Evolutionary conservation across 2,888 invertebrate species (phyloP), one percentile per base, ranked within the genome.

Genomic region (Gibbula magus): DNA sequence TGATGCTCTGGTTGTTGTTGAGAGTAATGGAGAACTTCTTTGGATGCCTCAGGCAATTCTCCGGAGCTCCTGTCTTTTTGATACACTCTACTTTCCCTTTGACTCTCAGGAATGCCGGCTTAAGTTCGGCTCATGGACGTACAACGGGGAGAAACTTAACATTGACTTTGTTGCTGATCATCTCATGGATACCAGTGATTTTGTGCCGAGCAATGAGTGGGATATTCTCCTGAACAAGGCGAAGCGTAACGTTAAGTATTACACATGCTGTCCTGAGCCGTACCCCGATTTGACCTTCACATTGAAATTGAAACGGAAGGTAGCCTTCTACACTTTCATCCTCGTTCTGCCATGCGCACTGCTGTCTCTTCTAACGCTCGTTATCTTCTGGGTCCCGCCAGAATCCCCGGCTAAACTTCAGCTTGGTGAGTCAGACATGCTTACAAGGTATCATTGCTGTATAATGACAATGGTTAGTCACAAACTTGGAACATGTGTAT

Each of bases 331-430:
- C 83, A 91, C 89, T 54, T 91, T 93, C 84, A 91, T 92, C 54
- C 87, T 92, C 77, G 89, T 93, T 61, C 84, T 92, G 35, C 92
- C 92, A 7, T 92, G 92, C 86, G 89, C 91, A 32, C 85, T 93
- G 18, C 86, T 93, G 66, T 91, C 92, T 18, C 86, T 89, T 20
- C 84, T 93, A 25, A 92, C 92, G 8, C 86, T 92, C 82, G 91
- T 92, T 20, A 90, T 92, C 73, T 93, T 93, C 87, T 93, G 92
- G 92, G 89, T 93, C 13, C 93, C 93, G 25, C 92, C 92, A 18
- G 92, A 93, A 82, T 90, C 92, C n/a, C 91, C 92, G 10, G 92
- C 92, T 35, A 92, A 93, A 87, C 90, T 92, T 82, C 87, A 91
- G 75, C 86, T 93, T 75, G 92, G 92, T 92, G 87, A 86, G 91